phyloP scores from a whole-genome alignment of 2,113 vertebrate species.

The Podarcis raffonei region DNA sequence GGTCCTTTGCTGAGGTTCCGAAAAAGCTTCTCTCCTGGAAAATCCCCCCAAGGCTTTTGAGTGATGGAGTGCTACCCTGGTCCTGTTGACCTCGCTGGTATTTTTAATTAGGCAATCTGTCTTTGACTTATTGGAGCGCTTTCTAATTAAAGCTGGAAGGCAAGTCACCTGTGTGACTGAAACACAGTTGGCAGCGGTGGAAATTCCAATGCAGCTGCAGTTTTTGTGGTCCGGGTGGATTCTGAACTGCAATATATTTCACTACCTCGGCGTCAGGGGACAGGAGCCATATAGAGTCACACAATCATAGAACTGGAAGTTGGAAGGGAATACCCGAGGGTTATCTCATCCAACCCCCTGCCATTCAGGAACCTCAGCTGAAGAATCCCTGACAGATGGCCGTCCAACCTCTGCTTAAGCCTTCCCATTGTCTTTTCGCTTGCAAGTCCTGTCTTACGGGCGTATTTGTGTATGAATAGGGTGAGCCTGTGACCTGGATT shows the following conservation, averaged over 20 bases:
- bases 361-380: too few species aligned
- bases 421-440: too few species aligned
- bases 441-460: too few species aligned
- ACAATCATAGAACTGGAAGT: not conserved
- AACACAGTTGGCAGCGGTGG: not conserved
- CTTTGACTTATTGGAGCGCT: not conserved
- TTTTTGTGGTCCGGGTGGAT: not conserved
- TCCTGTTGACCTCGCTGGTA: not conserved
- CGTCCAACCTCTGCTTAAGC: too few species aligned
- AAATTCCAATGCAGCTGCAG: too few species aligned
- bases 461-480: too few species aligned
- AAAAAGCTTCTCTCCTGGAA: not conserved
- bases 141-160: not conserved
- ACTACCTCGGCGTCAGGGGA: too few species aligned
- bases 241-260: not conserved
- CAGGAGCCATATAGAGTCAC: too few species aligned
- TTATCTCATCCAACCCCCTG: too few species aligned
- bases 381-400: too few species aligned
- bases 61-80: not conserved
- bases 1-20: not conserved
- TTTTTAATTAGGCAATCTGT: slow-evolving; percentile 11
- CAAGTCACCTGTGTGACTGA: not conserved
- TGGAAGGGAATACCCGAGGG: too few species aligned
- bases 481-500: too few species aligned
- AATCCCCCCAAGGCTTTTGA: not conserved